These are phyloP conservation scores for Bucco capensis DNA, from an alignment of 2,113 vertebrate genomes.

Conservation along the genomic window DNA sequence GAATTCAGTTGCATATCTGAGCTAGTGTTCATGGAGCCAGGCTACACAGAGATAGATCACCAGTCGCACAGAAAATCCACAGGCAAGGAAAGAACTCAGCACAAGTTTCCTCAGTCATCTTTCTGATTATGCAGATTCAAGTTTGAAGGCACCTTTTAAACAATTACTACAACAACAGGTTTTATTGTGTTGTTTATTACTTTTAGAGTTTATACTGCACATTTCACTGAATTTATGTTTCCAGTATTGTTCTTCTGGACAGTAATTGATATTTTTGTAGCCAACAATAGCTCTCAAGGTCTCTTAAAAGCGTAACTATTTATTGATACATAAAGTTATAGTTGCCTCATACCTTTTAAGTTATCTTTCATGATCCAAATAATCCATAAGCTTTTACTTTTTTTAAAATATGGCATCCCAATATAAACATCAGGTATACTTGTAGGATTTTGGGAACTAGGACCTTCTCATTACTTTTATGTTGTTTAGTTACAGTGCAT, in stretches of 20 bases:
- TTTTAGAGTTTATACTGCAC: neutral
- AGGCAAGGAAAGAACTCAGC: neutral
- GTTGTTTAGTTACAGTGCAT: neutral
- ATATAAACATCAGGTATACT: neutral
- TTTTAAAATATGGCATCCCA: neutral
- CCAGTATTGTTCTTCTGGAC: conserved; percentile 1
- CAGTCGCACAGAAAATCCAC: neutral
- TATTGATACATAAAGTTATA: neutral
- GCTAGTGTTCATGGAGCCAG: neutral
- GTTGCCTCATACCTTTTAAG: neutral
- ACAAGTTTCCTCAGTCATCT: neutral
- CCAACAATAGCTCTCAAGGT: neutral
- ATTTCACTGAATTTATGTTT: conserved; percentile 26
- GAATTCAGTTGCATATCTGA: neutral
- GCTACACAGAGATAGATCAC: neutral
- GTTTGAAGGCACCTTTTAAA: conserved; percentile 16
- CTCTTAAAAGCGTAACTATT: neutral
- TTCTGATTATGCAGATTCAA: neutral
- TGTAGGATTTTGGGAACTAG: neutral
- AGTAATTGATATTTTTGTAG: neutral
- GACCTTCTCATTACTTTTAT: neutral
- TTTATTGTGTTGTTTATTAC: conserved; percentile 7
- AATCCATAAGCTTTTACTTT: neutral
- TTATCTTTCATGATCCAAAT: neutral
- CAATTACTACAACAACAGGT: neutral